Evolutionary conservation across 2,888 invertebrate genomes (phyloP).

Genomic region (Apamea monoglypha): DNA sequence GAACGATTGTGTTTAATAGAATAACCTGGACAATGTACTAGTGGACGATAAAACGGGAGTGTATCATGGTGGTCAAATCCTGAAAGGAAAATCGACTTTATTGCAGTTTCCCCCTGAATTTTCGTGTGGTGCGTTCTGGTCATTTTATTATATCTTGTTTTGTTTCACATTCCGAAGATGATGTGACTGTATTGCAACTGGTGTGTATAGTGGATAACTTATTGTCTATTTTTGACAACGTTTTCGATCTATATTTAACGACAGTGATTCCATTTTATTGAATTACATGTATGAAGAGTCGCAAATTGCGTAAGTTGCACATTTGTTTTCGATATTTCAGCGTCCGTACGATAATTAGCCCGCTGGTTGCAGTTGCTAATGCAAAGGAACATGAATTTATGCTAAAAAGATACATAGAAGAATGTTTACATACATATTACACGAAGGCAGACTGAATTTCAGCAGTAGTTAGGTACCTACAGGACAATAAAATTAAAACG

Average conservation of each 20-base stretch:
- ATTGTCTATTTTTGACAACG: conserved; percentile 85
- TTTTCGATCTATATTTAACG: conserved; percentile 83
- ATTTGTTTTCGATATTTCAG: conserved; percentile 64
- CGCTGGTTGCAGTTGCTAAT: neutral
- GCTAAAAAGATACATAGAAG: neutral
- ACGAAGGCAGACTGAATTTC: conserved; percentile 50
- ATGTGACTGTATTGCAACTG: conserved; percentile 77
- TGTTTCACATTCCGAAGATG: conserved; percentile 76
- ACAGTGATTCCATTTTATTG: conserved; percentile 79
- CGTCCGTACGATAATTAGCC: conserved; percentile 10
- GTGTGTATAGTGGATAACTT: conserved; percentile 76
- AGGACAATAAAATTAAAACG: neutral
- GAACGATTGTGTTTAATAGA: conserved; percentile 77
- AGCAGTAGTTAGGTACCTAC: neutral
- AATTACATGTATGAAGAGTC: conserved; percentile 77
- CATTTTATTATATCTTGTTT: conserved; percentile 68
- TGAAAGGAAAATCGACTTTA: conserved; percentile 74
- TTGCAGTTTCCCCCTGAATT: conserved; percentile 74
- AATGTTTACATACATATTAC: conserved; percentile 56
- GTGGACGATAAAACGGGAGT: conserved; percentile 71
- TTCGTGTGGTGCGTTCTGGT: conserved; percentile 65
- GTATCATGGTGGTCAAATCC: conserved; percentile 70
- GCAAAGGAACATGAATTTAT: conserved; percentile 6
- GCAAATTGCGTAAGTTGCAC: conserved; percentile 86
- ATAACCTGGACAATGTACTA: conserved; percentile 71